Evolutionary conservation across 2,113 vertebrate genomes (phyloP).

Genomic region (Polyodon spathula): DNA sequence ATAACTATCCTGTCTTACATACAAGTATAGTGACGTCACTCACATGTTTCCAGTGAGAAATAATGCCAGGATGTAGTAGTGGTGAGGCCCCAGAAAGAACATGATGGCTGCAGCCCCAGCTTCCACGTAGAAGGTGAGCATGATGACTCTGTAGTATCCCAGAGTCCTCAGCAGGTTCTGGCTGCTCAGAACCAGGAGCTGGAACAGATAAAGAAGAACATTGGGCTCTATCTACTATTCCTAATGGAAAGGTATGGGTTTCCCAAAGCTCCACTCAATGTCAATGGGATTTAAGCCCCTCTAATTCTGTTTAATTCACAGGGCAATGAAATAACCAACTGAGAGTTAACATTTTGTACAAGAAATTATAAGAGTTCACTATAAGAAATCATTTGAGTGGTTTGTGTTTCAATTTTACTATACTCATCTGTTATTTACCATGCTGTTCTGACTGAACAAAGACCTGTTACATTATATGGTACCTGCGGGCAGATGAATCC

Average conservation of each 20-base stretch:
- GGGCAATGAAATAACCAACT: too few relatives aligned
- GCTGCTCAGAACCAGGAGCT: conserved; percentile 73
- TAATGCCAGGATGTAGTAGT: conserved; percentile 65
- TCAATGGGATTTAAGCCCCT: too few relatives aligned
- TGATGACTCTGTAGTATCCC: conserved; percentile 79
- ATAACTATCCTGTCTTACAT: background rate
- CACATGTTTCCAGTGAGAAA: conserved; percentile 77
- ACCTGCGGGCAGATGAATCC: conserved; percentile 87
- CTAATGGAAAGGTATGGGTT: too few relatives aligned
- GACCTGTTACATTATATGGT: background rate
- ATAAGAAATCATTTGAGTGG: too few relatives aligned
- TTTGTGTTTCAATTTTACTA: too few relatives aligned
- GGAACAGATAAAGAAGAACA: conserved; percentile 18
- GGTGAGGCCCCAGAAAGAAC: conserved; percentile 62
- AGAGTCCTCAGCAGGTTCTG: conserved; percentile 55
- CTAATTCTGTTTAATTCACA: too few relatives aligned
- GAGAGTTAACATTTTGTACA: too few relatives aligned
- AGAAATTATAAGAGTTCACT: too few relatives aligned
- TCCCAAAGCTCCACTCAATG: too few relatives aligned
- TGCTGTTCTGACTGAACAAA: too few relatives aligned
- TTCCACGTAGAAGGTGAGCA: conserved; percentile 76
- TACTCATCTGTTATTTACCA: too few relatives aligned
- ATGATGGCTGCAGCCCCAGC: conserved; percentile 56
- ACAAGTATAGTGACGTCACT: conserved; percentile 29
- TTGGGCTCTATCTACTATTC: too few relatives aligned